Evolutionary conservation across 2,888 invertebrate species (phyloP).

Genomic region (Nephrotoma appendiculata): DNA sequence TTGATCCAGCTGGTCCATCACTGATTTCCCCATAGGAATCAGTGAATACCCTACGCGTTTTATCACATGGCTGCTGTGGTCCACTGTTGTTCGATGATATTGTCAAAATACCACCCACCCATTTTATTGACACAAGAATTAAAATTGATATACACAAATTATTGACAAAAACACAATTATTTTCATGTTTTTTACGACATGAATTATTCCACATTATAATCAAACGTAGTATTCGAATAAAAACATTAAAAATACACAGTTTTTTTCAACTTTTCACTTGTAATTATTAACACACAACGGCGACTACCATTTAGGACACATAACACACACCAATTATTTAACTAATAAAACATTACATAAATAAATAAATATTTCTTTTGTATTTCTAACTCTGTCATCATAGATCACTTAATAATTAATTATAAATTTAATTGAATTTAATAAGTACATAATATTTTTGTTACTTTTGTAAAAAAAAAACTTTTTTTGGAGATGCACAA

Average conservation of each 20-base stretch:
- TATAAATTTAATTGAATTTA: not conserved
- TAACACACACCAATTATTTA: not conserved
- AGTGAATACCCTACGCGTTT: slow-evolving; percentile 65
- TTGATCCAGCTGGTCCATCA: slow-evolving; percentile 72
- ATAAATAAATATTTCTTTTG: not conserved
- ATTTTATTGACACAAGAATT: not conserved
- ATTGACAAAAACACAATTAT: not conserved
- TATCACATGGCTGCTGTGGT: slow-evolving; percentile 45
- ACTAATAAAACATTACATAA: not conserved
- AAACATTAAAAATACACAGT: not conserved
- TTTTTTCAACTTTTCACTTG: not conserved
- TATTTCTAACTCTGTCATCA: not conserved
- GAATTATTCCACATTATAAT: not conserved
- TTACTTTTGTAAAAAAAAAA: not conserved
- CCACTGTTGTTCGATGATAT: not conserved
- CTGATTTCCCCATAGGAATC: slow-evolving; percentile 74
- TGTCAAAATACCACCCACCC: not conserved
- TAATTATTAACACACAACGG: not conserved
- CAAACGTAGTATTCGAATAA: not conserved
- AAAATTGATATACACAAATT: not conserved
- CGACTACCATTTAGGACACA: not conserved
- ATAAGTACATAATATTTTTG: not conserved
- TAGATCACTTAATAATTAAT: not conserved
- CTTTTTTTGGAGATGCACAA: not conserved
- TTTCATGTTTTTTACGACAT: not conserved